Evolutionary conservation across 2,888 invertebrate genomes (phyloP), one percentile per base, ranked within the genome.

Genomic region (Parnassius apollo): DNA sequence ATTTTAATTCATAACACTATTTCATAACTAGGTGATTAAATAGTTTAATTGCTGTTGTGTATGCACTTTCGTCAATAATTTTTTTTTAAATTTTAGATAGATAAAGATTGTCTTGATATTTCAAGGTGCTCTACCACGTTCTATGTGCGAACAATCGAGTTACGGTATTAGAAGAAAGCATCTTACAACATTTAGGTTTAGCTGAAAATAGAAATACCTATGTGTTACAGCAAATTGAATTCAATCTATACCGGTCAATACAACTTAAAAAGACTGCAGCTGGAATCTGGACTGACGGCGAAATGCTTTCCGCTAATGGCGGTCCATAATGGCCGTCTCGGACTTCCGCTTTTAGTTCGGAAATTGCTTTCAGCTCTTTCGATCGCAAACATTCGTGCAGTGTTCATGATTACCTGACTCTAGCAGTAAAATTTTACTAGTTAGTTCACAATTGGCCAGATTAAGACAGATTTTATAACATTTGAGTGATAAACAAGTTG

Each of bases 351-450:
- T 25, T 9, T 8, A n/a, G 18, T 49, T 10, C 53, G 57, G 62
- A 62, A 49, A 58, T 62, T 58, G 62, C 62, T 58, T 49, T 25
- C 52, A 35, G 53, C 52, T 57, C 46, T 57, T 54, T 62, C 62
- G 44, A 62, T 62, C 54, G 57, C 22, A 55, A 13, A 11, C 10
- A 22, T 42, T n/a, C 49, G 18, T 61, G 52, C 46, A 46, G 52
- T 57, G 46, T 4, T 7, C 1, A n/a, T 48, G 49, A 57, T 53
- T 42, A 44, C 52, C 13, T 49, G 35, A 42, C 12, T 2, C 11
- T 18, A 11, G 2, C n/a, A 25, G 18, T 50, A 11, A 8, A 44
- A 11, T 3, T 44, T 44, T 8, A 11, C 44, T 44, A 11, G 44
- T 44, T 1, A 44, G 11, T 9, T 44, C 3, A 44, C 44, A 11